Percentiles rank a stretch among this genome's conserved stretches.
These are phyloP conservation scores for Halictus rubicundus DNA, from an alignment of 1,140 invertebrate species.

Conservation along the genomic window DNA sequence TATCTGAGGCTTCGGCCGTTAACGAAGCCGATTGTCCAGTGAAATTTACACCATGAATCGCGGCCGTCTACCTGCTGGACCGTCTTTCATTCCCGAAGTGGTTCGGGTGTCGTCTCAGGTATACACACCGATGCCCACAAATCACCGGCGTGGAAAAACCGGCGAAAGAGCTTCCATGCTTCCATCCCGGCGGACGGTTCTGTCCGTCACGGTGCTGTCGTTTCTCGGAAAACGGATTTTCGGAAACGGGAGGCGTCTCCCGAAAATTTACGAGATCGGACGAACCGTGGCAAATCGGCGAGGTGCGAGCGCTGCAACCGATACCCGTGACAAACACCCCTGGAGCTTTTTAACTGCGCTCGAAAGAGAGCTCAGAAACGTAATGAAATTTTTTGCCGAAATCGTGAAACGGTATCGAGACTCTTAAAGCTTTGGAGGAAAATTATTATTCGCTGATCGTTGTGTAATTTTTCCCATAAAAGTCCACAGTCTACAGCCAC, in stretches of 20 bases:
- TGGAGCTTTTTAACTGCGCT: neutral
- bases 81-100: neutral
- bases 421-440: too few relatives aligned
- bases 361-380: neutral
- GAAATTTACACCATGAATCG: constrained; percentile 53
- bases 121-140: constrained; percentile 1
- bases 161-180: neutral
- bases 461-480: too few relatives aligned
- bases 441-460: too few relatives aligned
- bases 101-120: constrained; percentile 21
- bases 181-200: neutral
- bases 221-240: neutral
- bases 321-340: constrained; percentile 20
- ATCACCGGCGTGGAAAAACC: constrained; percentile 2
- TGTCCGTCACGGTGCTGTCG: neutral
- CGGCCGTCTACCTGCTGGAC: constrained; percentile 1
- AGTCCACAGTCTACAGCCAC: too few relatives aligned
- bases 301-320: constrained; percentile 2
- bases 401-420: too few relatives aligned
- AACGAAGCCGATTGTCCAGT: constrained; percentile 46
- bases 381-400: too few relatives aligned
- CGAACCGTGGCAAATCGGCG: neutral
- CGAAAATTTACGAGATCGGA: constrained; percentile 2
- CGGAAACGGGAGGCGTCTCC: neutral
- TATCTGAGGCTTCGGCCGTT: constrained; percentile 16